Conservation (phyloP, 1,140 invertebrate species). For the Euschistus heros region DNA sequence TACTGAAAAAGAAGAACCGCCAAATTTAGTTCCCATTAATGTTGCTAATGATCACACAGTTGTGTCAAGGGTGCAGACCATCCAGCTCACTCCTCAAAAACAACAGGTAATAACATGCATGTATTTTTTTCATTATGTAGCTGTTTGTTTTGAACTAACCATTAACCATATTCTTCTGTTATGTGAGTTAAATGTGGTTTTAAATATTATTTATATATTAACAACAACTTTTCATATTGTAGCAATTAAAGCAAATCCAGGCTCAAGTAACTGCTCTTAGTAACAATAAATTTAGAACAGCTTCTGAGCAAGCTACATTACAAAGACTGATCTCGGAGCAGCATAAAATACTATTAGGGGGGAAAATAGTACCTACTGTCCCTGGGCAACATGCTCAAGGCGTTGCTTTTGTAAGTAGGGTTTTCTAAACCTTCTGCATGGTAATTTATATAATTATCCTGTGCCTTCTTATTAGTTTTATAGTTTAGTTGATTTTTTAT, state of each 20-base stretch:
- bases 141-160: too few species aligned
- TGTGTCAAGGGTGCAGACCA: conserved; percentile 44
- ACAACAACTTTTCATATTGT: conserved; percentile 15
- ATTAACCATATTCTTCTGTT: background rate
- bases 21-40: conserved; percentile 24
- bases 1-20: conserved; percentile 21
- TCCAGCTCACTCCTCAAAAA: conserved; percentile 48
- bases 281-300: conserved; percentile 36
- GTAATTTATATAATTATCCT: background rate
- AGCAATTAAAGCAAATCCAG: conserved; percentile 47
- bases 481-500: too few species aligned
- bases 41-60: conserved; percentile 19
- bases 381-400: conserved; percentile 34
- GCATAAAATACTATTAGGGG: conserved; percentile 48
- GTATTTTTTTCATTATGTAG: background rate
- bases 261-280: conserved; percentile 46
- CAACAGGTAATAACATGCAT: conserved; percentile 36
- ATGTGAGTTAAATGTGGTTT: background rate
- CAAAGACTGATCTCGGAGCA: conserved; percentile 47
- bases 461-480: too few species aligned
- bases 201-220: background rate
- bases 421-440: conserved; percentile 5
- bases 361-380: conserved; percentile 48
- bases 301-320: conserved; percentile 39
- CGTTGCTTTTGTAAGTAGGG: conserved; percentile 31